These are phyloP conservation scores for Eristalinus aeneus DNA, from an alignment of 2,888 invertebrate genomes.

Conservation along the genomic window DNA sequence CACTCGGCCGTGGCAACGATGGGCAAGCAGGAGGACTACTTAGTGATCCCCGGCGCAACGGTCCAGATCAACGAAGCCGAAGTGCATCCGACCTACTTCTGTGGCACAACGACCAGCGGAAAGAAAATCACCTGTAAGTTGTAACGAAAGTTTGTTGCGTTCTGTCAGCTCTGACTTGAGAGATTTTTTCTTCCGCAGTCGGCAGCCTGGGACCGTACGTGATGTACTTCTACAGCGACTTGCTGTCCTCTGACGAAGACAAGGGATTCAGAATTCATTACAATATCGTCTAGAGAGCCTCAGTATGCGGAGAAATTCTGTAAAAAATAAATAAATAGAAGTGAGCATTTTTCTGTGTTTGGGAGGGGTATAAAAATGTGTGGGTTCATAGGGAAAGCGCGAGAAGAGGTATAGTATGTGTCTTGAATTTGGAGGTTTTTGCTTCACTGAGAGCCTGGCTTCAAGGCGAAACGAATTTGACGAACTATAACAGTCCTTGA, in stretches of 20 bases:
- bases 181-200: slow-evolving; percentile 78
- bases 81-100: slow-evolving; percentile 78
- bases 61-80: slow-evolving; percentile 77
- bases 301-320: background rate
- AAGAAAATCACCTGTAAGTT: slow-evolving; percentile 73
- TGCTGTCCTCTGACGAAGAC: slow-evolving; percentile 77
- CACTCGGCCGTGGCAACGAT: slow-evolving; percentile 82
- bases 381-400: no score
- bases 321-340: background rate
- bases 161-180: background rate
- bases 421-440: no score
- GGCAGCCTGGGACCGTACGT: slow-evolving; percentile 84
- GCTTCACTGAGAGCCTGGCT: no score
- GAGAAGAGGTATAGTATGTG: no score
- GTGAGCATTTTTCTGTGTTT: background rate
- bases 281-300: slow-evolving; percentile 68
- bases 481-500: no score
- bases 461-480: no score
- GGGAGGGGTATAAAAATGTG: no score
- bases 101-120: slow-evolving; percentile 75
- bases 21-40: slow-evolving; percentile 81
- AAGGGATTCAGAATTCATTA: slow-evolving; percentile 77
- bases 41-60: slow-evolving; percentile 82
- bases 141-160: background rate
- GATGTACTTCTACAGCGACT: slow-evolving; percentile 83